phyloP scores from a whole-genome alignment of 1,140 invertebrate species.

The Pararge aegeria region DNA sequence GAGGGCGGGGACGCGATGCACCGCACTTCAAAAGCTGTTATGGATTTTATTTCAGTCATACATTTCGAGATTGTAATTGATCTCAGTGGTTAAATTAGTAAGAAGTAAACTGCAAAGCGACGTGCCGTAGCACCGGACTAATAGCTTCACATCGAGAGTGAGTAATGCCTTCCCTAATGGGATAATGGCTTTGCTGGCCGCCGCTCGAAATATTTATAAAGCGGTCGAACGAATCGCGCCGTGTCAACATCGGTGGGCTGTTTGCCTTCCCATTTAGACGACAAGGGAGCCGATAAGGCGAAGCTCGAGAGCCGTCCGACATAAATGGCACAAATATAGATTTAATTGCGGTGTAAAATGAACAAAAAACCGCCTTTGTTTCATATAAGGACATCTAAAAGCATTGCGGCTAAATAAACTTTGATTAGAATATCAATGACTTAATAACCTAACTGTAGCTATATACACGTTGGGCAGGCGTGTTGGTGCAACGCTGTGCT shows the following conservation, averaged over 20 bases:
- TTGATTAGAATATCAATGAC: neutral
- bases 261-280: constrained; percentile 70
- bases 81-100: constrained; percentile 5
- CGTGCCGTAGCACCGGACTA: constrained; percentile 41
- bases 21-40: constrained; percentile 25
- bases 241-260: constrained; percentile 67
- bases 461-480: no score
- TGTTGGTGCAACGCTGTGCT: no score
- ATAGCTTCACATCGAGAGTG: constrained; percentile 59
- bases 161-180: constrained; percentile 73
- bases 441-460: neutral
- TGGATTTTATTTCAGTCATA: constrained; percentile 25
- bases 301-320: constrained; percentile 31
- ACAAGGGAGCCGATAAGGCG: constrained; percentile 56
- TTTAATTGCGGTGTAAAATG: constrained; percentile 5
- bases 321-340: constrained; percentile 16
- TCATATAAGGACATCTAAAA: neutral
- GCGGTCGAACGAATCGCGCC: constrained; percentile 62
- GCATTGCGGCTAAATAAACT: neutral
- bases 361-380: neutral
- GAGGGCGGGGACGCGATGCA: constrained; percentile 28
- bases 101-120: constrained; percentile 12
- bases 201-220: constrained; percentile 75
- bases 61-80: constrained; percentile 23
- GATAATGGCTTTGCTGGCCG: constrained; percentile 64